Evolutionary conservation across 2,888 invertebrate genomes (phyloP), one percentile per base, ranked within the genome.

Genomic region (Nipponacmea schrenckii): DNA sequence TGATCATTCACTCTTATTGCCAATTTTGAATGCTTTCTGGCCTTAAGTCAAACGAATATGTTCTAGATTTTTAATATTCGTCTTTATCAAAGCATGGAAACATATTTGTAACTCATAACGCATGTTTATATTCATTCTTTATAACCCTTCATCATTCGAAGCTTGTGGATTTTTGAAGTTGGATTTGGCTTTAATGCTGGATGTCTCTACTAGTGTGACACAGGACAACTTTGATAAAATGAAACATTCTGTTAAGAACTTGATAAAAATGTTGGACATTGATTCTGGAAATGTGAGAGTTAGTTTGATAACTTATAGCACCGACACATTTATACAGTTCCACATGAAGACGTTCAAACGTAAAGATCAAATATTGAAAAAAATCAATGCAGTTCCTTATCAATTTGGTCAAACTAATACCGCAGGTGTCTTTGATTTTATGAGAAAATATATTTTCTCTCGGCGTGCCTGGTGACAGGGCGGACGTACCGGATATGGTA

Each of bases 141-240:
- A 39, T 39, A 5, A 39, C 39, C 39, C 39, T 8, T 39, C 39
- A 39, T 39, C 1, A 39, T 62, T 20, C 17, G 44, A 39, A 31
- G 67, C 46, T 17, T 80, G 80, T 62, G 68, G 70, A 12, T 69
- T 75, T 62, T 63, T 69, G 7, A 67, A 76, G 15, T 79, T 80
- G 4, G 84, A 85, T 68, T 70, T 84, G 1, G 80, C 82, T 12
- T 75, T 85, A 64, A 75, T 82, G 15, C 56, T 85, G 17, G 85
- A 85, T 67, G 68, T 80, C 3, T 84, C 84, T 1, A 80, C 83
- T 17, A 81, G 81, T 76, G 83, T 85, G 15, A 78, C 77, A n/a
- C 66, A 75, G 64, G 71, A 50, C n/a, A 82, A 84, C 74, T 85
- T 84, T 75, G 62, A 75, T 67, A 72, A 77, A 68, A 78, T 83